A percentile compares a stretch with the other conserved stretches of the same genome.
phyloP scores from a whole-genome alignment of 1,140 invertebrate genomes.

The Ceratina calcarata region DNA sequence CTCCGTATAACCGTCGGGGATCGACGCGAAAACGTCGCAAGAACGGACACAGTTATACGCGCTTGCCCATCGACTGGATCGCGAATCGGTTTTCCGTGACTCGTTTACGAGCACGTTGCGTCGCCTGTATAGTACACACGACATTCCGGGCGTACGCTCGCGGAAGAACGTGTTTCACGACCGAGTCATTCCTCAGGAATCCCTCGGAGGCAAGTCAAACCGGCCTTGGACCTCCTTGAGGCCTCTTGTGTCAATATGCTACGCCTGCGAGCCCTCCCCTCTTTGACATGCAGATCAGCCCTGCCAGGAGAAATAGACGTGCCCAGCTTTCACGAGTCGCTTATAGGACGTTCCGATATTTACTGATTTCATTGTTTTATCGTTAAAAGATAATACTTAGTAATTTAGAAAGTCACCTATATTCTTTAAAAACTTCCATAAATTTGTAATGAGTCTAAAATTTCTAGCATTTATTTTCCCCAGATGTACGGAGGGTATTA shows the following conservation, averaged over 20 bases:
- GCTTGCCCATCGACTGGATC: background rate
- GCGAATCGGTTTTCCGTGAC: constrained; percentile 39
- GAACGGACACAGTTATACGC: constrained; percentile 44
- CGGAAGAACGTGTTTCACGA: constrained; percentile 49
- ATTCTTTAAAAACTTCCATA: no score
- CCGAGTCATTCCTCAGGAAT: constrained; percentile 51
- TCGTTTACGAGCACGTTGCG: constrained; percentile 48
- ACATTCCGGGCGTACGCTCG: constrained; percentile 40
- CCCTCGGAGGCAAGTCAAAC: constrained; percentile 47
- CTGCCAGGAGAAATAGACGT: constrained; percentile 35
- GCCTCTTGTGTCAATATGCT: constrained; percentile 48
- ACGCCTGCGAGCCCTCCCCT: constrained; percentile 23
- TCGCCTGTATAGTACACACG: constrained; percentile 13
- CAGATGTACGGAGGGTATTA: background rate
- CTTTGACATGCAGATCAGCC: constrained; percentile 52
- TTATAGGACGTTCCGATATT: background rate
- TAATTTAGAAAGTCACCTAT: no score
- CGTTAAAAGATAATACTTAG: no score
- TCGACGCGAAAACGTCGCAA: constrained; percentile 42
- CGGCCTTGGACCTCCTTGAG: constrained; percentile 54
- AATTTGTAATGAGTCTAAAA: background rate
- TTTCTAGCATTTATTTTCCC: background rate
- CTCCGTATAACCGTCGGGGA: constrained; percentile 8
- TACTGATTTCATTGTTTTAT: constrained; percentile 1
- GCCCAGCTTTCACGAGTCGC: constrained; percentile 29